Conservation (phyloP, 2,113 vertebrate species). For the Meriones unguiculatus region DNA sequence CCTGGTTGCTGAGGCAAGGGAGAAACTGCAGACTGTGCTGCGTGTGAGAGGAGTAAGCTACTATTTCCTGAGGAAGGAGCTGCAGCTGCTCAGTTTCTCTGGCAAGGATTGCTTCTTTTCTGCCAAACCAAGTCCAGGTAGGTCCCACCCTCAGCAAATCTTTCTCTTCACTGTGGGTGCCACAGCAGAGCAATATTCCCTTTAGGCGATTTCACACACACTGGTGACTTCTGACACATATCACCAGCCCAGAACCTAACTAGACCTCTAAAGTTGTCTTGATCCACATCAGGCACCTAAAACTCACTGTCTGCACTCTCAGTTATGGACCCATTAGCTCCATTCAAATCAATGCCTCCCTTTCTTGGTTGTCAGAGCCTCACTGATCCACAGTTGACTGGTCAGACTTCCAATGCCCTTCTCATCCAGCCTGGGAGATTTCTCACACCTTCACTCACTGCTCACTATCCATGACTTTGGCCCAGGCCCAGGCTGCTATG, state of each 20-base stretch:
- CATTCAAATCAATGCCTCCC: neutral
- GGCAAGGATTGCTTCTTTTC: neutral
- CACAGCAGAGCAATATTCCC: neutral
- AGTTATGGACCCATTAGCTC: neutral
- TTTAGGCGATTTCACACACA: neutral
- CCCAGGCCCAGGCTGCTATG: neutral
- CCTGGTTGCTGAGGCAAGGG: neutral
- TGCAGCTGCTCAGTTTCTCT: conserved; percentile 2
- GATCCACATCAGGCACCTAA: neutral
- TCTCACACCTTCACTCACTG: neutral
- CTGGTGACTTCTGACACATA: neutral
- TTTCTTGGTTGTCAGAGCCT: neutral
- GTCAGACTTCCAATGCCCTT: neutral
- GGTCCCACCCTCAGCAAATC: neutral
- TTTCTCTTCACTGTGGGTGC: neutral
- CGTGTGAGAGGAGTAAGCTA: neutral
- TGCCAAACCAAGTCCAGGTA: neutral
- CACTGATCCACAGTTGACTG: neutral
- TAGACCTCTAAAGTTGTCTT: neutral
- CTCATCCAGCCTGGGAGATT: neutral
- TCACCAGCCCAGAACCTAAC: neutral
- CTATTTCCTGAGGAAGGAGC: neutral
- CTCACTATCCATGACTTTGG: neutral
- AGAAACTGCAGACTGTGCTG: neutral
- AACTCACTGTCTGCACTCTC: neutral